Percentiles rank a stretch among this genome's conserved stretches.
Evolutionary conservation across 64 coral and sea anemone species (phyloP).

Genomic region (Montipora cactus): DNA sequence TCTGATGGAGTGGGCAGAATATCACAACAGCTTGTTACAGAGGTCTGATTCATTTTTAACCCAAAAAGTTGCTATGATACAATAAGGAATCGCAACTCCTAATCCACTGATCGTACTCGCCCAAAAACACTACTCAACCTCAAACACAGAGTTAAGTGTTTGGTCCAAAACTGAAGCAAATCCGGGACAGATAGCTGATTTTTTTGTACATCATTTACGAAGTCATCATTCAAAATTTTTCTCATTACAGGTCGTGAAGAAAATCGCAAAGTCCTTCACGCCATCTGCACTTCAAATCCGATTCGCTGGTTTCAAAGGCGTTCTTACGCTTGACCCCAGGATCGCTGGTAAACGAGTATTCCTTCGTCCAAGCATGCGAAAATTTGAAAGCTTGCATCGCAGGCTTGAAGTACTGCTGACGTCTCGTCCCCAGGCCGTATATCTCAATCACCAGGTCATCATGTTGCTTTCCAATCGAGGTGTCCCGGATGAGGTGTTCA

Average conservation of each 20-base stretch:
- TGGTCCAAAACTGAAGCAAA: no score
- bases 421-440: slow-evolving; percentile 94
- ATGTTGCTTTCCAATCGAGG: slow-evolving; percentile 95
- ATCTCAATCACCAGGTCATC: slow-evolving; percentile 95
- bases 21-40: slow-evolving; percentile 67
- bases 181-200: no score
- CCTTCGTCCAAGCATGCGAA: slow-evolving; percentile 88
- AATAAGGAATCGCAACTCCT: no score
- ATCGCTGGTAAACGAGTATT: slow-evolving; percentile 63
- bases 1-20: slow-evolving; percentile 94
- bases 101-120: no score
- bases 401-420: slow-evolving; percentile 92
- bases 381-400: slow-evolving; percentile 84
- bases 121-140: no score
- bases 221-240: not conserved
- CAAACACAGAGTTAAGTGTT: no score
- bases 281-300: slow-evolving; percentile 98
- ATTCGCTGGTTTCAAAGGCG: slow-evolving; percentile 96
- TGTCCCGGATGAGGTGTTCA: slow-evolving; percentile 85
- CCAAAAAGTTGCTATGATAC: no score
- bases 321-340: slow-evolving; percentile 80
- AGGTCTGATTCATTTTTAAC: slow-evolving; percentile 34
- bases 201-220: no score
- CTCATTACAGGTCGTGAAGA: slow-evolving; percentile 59
- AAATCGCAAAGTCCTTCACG: slow-evolving; percentile 70